Evolutionary conservation across 2,888 invertebrate species (phyloP).

Genomic region (Anoplius nigerrimus): DNA sequence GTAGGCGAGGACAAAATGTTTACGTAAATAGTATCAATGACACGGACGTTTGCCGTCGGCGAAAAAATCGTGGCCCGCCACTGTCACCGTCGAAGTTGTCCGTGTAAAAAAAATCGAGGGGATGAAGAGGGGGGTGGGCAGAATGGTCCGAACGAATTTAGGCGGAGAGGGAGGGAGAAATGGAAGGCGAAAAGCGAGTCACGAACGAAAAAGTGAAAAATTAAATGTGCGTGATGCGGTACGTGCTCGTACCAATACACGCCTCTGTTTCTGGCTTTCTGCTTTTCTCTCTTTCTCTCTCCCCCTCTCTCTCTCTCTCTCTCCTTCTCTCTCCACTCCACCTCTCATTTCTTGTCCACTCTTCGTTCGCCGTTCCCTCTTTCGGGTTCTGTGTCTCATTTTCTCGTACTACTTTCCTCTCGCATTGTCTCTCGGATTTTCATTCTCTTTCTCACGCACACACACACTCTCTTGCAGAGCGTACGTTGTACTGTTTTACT

Average conservation of each 20-base stretch:
- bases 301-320: not conserved
- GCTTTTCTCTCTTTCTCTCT: conserved; percentile 16
- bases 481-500: no score
- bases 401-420: not conserved
- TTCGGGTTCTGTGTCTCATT: no score
- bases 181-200: not conserved
- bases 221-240: not conserved
- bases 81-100: no score
- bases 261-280: conserved; percentile 15
- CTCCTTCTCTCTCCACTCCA: conserved; percentile 21
- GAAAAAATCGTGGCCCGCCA: not conserved
- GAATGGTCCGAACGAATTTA: not conserved
- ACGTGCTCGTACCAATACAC: no score
- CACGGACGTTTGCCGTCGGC: not conserved
- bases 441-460: no score
- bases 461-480: no score
- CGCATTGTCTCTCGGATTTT: not conserved
- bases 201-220: not conserved
- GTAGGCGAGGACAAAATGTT: conserved; percentile 8
- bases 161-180: not conserved
- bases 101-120: no score
- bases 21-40: conserved; percentile 14
- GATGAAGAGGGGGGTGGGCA: no score
- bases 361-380: not conserved
- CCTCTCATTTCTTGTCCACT: not conserved